Evolutionary conservation across 2,888 invertebrate species (phyloP).

Genomic region (Dryobotodes eremita): DNA sequence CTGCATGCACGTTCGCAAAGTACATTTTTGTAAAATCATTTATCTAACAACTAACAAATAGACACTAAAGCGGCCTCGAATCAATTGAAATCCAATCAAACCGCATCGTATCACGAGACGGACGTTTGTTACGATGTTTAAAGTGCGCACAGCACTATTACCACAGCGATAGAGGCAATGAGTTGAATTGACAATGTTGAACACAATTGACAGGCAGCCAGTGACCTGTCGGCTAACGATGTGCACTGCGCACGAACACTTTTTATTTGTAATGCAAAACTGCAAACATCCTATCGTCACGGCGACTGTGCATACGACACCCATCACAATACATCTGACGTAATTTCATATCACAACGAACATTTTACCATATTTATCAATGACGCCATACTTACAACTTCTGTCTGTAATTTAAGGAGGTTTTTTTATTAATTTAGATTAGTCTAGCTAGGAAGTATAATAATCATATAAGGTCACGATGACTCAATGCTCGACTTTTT

Average conservation of each 20-base stretch:
- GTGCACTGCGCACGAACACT: slow-evolving; percentile 75
- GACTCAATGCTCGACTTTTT: slow-evolving; percentile 60
- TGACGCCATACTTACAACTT: slow-evolving; percentile 52
- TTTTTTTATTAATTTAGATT: slow-evolving; percentile 46
- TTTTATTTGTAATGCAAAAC: slow-evolving; percentile 86
- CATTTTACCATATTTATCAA: slow-evolving; percentile 41
- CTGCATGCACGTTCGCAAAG: slow-evolving; percentile 70
- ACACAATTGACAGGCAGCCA: slow-evolving; percentile 78
- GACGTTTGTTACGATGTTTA: slow-evolving; percentile 68
- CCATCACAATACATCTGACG: slow-evolving; percentile 43
- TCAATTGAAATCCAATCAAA: slow-evolving; percentile 81
- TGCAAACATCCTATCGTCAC: slow-evolving; percentile 82
- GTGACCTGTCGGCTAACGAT: slow-evolving; percentile 74
- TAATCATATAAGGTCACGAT: slow-evolving; percentile 64
- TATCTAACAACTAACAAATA: slow-evolving; percentile 65
- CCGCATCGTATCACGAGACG: slow-evolving; percentile 68
- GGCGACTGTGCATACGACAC: slow-evolving; percentile 63
- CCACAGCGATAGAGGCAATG: slow-evolving; percentile 74
- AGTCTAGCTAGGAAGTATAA: slow-evolving; percentile 68
- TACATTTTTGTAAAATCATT: slow-evolving; percentile 73
- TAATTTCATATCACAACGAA: slow-evolving; percentile 43
- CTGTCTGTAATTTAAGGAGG: slow-evolving; percentile 50
- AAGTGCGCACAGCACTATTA: slow-evolving; percentile 72
- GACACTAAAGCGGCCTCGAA: slow-evolving; percentile 71
- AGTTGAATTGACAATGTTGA: slow-evolving; percentile 79